These are phyloP conservation scores for Babyrousa celebensis DNA, from an alignment of 2,797 vertebrate genomes.

Conservation along the genomic window DNA sequence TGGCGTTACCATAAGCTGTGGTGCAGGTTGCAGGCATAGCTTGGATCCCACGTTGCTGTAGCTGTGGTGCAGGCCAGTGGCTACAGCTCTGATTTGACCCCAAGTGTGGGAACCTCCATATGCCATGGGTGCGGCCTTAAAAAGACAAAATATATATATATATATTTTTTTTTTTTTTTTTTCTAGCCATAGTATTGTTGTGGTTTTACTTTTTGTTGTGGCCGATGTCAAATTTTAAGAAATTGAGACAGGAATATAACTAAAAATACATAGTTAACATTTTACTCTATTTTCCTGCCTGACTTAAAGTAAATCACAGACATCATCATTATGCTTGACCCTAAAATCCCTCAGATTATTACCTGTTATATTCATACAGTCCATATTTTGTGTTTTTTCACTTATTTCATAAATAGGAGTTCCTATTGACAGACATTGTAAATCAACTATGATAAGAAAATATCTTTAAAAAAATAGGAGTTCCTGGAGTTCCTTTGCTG, in stretches of 20 bases:
- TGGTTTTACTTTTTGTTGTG: conserved; percentile 19
- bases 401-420: conserved; percentile 37
- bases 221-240: conserved; percentile 32
- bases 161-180: too few relatives aligned
- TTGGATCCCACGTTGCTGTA: too few relatives aligned
- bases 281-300: conserved; percentile 24
- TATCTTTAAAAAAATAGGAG: too few relatives aligned
- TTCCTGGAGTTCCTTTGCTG: too few relatives aligned
- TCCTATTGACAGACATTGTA: background rate
- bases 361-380: conserved; percentile 11
- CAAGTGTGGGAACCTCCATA: too few relatives aligned
- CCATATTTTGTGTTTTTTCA: conserved; percentile 31
- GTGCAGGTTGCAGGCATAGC: too few relatives aligned
- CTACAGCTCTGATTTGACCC: too few relatives aligned
- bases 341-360: conserved; percentile 42
- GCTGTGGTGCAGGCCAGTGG: too few relatives aligned
- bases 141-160: too few relatives aligned
- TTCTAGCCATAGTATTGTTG: background rate
- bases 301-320: conserved; percentile 11
- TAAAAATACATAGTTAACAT: background rate
- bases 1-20: too few relatives aligned
- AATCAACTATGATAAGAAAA: too few relatives aligned
- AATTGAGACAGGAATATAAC: background rate
- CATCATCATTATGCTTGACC: background rate
- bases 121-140: too few relatives aligned